Conservation (phyloP, 2,113 vertebrate species). For the Carollia perspicillata region DNA sequence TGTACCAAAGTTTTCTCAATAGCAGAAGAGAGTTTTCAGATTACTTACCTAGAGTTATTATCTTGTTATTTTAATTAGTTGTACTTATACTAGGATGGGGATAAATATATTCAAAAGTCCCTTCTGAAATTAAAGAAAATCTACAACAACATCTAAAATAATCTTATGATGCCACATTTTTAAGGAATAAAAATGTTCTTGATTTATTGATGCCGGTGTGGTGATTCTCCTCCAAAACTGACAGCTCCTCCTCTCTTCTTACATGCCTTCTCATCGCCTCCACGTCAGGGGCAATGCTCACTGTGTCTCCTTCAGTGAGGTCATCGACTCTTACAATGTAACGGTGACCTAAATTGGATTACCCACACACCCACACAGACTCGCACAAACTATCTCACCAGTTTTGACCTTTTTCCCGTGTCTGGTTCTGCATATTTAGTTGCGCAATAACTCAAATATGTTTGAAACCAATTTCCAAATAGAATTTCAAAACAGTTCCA, state of each 20-base stretch:
- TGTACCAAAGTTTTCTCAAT: background rate
- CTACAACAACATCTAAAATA: background rate
- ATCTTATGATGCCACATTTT: background rate
- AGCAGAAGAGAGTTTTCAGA: background rate
- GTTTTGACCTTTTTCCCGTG: background rate
- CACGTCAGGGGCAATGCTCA: background rate
- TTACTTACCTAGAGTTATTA: background rate
- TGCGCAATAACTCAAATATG: background rate
- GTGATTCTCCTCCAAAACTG: background rate
- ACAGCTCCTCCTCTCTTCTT: background rate
- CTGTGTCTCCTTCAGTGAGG: background rate
- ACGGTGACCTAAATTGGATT: background rate
- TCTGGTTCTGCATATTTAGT: background rate
- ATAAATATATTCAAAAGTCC: background rate
- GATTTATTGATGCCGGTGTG: background rate
- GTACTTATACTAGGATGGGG: background rate
- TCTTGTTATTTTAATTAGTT: background rate
- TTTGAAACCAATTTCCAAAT: background rate
- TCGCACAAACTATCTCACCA: background rate
- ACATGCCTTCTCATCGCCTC: background rate
- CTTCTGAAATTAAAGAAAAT: slow-evolving; percentile 22
- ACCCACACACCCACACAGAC: background rate
- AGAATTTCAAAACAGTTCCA: background rate
- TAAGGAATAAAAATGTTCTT: background rate
- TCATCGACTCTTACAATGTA: background rate